Base-by-base conservation (phyloP, 2,797 vertebrate genomes). In the Ceryle rudis region DNA sequence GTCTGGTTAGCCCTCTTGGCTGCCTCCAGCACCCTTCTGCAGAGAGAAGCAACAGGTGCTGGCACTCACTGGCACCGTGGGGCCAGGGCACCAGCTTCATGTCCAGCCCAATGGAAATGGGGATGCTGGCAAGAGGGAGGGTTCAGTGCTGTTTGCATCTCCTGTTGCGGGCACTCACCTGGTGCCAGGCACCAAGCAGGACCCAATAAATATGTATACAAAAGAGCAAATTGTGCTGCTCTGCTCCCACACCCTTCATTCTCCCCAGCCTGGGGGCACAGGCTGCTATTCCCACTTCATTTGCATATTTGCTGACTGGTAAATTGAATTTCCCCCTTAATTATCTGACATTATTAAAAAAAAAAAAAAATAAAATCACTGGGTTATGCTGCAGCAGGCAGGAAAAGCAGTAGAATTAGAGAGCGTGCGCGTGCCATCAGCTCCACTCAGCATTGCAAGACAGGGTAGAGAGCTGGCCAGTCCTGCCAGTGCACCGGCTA, bases 1-100 rank as follows among this genome's bases (percentile, higher is more conserved):
- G 99, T 99, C 97, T 99, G 99, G 97, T 99, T 99, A 9, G 99
- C 99, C 94, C 98, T 98, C 95, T 99, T 99, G 8, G 99, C 99
- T 0, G 99, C 99, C 96, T 99, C 98, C 81, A 99, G 98, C 86
- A 99, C 99, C 46, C 98, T 98, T 96, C 99, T 99, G 97, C 28
- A 51, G 97, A 97, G 83, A 93, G 83, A 98, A 90, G 54, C 65
- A 54, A 47, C 52, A 89, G 72, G 42, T 1, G 7, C 44, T 95
- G 67, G 41, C 9, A 6, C 37, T 60, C 5, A 0, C 23, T 2
- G 6, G 47, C 54, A 66, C 31, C 20, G 1, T 1, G 0, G 58
- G 31, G 41, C 67, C 4, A 3, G 13, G 62, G n/a, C 80, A 64
- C 42, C 14, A 3, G 2, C 22, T 67, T 70, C 1, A 0, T 1